These are phyloP conservation scores for Enteromius mattozi DNA, from an alignment of 2,797 vertebrate species.

Conservation along the genomic window DNA sequence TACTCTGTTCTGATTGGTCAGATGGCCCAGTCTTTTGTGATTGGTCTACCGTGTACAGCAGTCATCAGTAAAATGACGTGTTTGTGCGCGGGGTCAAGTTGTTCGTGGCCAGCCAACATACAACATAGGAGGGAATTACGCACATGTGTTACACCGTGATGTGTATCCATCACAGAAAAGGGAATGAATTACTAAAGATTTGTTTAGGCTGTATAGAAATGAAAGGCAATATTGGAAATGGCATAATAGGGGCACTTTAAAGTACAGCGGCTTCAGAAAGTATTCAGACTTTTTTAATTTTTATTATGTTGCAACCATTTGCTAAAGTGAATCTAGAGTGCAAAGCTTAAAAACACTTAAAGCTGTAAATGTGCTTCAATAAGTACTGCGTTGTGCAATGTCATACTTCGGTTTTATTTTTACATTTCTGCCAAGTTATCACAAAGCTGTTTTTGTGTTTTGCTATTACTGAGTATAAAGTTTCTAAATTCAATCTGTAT, in stretches of 20 bases:
- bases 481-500: neutral
- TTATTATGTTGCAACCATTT: neutral
- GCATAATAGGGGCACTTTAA: neutral
- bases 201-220: too few species aligned
- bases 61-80: too few species aligned
- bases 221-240: too few species aligned
- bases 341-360: neutral
- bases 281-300: neutral
- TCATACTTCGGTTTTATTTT: neutral
- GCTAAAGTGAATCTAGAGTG: neutral
- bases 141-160: too few species aligned
- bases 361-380: neutral
- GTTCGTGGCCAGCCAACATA: too few species aligned
- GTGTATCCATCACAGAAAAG: too few species aligned
- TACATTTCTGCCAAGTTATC: neutral
- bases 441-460: neutral
- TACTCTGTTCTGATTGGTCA: too few species aligned
- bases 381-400: neutral
- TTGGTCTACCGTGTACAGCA: too few species aligned
- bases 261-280: neutral
- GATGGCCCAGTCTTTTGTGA: too few species aligned
- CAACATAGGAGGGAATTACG: too few species aligned
- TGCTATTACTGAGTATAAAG: neutral
- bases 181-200: too few species aligned
- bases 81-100: too few species aligned